phyloP scores from a whole-genome alignment of 2,888 invertebrate genomes.

The Agonopterix alstromeriana region DNA sequence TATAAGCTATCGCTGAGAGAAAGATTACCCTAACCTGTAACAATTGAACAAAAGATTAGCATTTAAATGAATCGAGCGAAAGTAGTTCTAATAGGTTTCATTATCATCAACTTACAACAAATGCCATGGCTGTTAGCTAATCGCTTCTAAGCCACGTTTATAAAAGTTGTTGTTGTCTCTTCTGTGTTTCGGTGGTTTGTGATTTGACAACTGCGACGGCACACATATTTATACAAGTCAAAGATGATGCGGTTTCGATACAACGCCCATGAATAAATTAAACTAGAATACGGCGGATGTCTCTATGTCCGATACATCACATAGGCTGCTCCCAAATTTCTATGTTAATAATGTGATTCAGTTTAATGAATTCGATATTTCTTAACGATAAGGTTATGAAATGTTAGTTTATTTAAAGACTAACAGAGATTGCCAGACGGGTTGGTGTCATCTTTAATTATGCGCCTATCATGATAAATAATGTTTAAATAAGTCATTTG shows the following conservation, averaged over 20 bases:
- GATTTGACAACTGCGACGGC: slow-evolving; percentile 44
- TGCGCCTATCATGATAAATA: too few species aligned
- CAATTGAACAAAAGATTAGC: slow-evolving; percentile 14
- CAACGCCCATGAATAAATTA: slow-evolving; percentile 46
- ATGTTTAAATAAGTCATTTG: neutral
- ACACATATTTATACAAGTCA: slow-evolving; percentile 64
- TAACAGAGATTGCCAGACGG: slow-evolving; percentile 10
- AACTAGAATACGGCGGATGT: slow-evolving; percentile 34
- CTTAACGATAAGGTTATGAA: slow-evolving; percentile 21
- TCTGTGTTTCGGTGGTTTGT: slow-evolving; percentile 56
- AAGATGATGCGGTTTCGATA: slow-evolving; percentile 44
- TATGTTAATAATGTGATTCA: slow-evolving; percentile 14
- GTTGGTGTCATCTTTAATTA: slow-evolving; percentile 5
- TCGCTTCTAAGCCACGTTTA: slow-evolving; percentile 62
- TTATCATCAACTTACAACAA: slow-evolving; percentile 57
- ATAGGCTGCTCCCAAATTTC: slow-evolving; percentile 9
- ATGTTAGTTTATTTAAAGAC: slow-evolving; percentile 17
- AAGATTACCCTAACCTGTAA: slow-evolving; percentile 61
- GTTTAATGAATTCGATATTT: slow-evolving; percentile 21
- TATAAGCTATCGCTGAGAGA: slow-evolving; percentile 49
- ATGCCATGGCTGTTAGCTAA: slow-evolving; percentile 75
- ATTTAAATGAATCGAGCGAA: neutral
- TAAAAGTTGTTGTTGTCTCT: slow-evolving; percentile 57
- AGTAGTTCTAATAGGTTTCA: slow-evolving; percentile 8
- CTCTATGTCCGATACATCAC: slow-evolving; percentile 15